A percentile compares a stretch with the other conserved stretches of the same genome.
Evolutionary conservation across 2,888 invertebrate species (phyloP).

Genomic region (Zaprionus bogoriensis): DNA sequence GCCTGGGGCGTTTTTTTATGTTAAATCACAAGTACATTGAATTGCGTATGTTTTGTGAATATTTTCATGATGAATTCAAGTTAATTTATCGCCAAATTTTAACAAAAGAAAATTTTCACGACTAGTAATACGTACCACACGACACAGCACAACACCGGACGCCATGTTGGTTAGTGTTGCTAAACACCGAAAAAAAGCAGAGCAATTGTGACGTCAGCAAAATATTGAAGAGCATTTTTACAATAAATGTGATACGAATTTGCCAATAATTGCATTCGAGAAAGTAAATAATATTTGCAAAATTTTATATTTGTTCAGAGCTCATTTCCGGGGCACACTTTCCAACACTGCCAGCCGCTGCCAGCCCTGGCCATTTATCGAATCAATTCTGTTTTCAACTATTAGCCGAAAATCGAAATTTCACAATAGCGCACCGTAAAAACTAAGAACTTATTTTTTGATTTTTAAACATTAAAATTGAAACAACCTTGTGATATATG

Average conservation of each 20-base stretch:
- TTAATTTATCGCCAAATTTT: slow-evolving; percentile 57
- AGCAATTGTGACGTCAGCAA: slow-evolving; percentile 37
- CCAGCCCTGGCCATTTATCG: slow-evolving; percentile 40
- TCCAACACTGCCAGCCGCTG: slow-evolving; percentile 20
- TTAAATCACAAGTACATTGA: slow-evolving; percentile 21
- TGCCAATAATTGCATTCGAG: not conserved
- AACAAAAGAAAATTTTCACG: slow-evolving; percentile 69
- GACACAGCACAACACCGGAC: slow-evolving; percentile 98
- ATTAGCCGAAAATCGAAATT: slow-evolving; percentile 61
- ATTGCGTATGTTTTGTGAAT: slow-evolving; percentile 35
- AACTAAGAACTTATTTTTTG: slow-evolving; percentile 41
- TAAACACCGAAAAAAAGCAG: slow-evolving; percentile 16
- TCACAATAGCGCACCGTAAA: slow-evolving; percentile 65
- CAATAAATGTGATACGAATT: not conserved
- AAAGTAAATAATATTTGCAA: not conserved
- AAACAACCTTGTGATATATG: slow-evolving; percentile 47
- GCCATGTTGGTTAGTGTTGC: slow-evolving; percentile 88
- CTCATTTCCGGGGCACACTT: not conserved
- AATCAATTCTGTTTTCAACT: slow-evolving; percentile 16
- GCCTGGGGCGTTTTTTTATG: slow-evolving; percentile 20
- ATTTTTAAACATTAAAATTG: slow-evolving; percentile 37
- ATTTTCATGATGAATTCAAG: slow-evolving; percentile 52
- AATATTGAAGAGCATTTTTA: not conserved
- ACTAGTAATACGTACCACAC: slow-evolving; percentile 87
- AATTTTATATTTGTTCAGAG: not conserved